Conservation (phyloP, 2,113 vertebrate genomes). For the Saccopteryx leptura region DNA sequence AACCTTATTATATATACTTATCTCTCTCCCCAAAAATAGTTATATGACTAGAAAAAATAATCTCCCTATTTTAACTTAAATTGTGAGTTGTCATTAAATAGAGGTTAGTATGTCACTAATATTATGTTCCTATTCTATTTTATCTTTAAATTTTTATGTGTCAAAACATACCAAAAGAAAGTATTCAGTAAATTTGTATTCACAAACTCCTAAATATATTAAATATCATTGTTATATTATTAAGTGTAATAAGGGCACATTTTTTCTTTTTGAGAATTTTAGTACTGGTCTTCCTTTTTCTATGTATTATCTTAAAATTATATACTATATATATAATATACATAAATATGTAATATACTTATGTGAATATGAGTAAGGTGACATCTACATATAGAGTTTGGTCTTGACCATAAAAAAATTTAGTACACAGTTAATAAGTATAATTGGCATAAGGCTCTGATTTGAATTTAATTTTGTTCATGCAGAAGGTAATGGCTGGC, state of each 20-base stretch:
- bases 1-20: neutral
- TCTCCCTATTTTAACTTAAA: slow-evolving; percentile 10
- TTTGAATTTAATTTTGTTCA: slow-evolving; percentile 7
- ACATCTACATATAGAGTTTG: neutral
- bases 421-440: neutral
- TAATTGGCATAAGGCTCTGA: neutral
- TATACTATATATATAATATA: neutral
- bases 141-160: neutral
- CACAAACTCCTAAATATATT: neutral
- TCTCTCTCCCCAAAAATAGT: neutral
- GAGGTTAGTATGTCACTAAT: neutral
- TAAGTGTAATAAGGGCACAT: neutral
- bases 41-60: slow-evolving; percentile 2
- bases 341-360: neutral
- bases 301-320: neutral
- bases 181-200: neutral
- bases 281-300: neutral
- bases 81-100: neutral
- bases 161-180: neutral
- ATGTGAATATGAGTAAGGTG: neutral
- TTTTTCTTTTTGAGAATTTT: neutral
- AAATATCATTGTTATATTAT: neutral
- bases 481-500: neutral
- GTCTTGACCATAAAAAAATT: neutral
- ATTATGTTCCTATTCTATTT: neutral